Evolutionary conservation across 2,797 vertebrate genomes (phyloP).

Genomic region (Macrochelys suwanniensis): DNA sequence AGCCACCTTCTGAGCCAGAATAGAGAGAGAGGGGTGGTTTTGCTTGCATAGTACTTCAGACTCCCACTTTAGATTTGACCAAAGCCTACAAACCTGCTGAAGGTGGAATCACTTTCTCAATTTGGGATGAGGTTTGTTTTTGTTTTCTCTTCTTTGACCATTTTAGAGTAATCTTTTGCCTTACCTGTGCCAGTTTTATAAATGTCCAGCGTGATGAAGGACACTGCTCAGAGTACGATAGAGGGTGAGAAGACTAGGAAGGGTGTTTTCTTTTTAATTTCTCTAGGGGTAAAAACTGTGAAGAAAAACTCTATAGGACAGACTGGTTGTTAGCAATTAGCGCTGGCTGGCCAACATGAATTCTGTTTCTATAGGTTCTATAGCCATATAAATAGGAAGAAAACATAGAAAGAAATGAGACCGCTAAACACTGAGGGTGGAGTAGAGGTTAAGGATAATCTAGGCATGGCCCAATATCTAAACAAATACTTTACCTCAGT

Average conservation of each 20-base stretch:
- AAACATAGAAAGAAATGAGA: too few species aligned
- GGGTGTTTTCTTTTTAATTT: not conserved
- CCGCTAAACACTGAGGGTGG: too few species aligned
- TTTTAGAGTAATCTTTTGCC: not conserved
- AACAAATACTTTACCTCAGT: too few species aligned
- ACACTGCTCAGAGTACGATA: not conserved
- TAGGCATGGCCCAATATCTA: too few species aligned
- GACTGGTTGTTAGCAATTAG: not conserved
- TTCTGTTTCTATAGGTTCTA: not conserved
- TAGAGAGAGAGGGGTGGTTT: not conserved
- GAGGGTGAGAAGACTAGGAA: not conserved
- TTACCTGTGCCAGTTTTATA: not conserved
- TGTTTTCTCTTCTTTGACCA: not conserved
- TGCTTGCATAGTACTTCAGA: not conserved
- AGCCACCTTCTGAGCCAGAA: slow-evolving; percentile 3
- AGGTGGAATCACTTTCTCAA: not conserved
- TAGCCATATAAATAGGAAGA: too few species aligned
- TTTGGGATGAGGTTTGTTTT: not conserved
- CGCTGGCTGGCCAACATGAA: not conserved
- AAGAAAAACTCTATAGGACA: not conserved
- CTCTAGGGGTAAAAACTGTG: not conserved
- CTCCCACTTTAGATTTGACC: not conserved
- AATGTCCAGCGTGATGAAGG: not conserved
- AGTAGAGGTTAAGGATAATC: too few species aligned
- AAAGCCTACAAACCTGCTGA: not conserved